Evolutionary conservation across 1,140 invertebrate genomes (phyloP).

Genomic region (Alviniconcha marisindica): DNA sequence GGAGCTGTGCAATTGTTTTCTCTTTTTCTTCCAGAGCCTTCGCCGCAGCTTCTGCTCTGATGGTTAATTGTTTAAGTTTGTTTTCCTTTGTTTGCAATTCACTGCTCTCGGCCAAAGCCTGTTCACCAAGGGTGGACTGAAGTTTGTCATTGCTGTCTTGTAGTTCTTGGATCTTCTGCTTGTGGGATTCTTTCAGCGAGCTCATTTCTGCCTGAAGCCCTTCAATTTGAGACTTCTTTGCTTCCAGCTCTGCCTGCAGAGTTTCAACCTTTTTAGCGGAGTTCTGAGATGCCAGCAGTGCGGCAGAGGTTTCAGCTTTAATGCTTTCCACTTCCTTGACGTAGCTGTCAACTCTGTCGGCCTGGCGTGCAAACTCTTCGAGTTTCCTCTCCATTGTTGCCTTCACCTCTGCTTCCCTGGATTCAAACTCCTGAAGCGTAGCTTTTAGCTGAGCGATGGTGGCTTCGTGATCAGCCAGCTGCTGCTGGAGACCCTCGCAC

Average conservation of each 20-base stretch:
- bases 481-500: conserved; percentile 7
- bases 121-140: not conserved
- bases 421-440: not conserved
- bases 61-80: not conserved
- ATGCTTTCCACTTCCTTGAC: not conserved
- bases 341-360: conserved; percentile 10
- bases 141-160: not conserved
- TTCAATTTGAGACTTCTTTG: not conserved
- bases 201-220: conserved; percentile 1
- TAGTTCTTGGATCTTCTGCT: not conserved
- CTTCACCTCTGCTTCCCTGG: conserved; percentile 15
- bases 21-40: conserved; percentile 14
- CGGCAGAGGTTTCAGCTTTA: not conserved
- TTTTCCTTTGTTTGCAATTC: not conserved
- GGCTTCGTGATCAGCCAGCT: not conserved
- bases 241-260: not conserved
- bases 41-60: not conserved
- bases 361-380: not conserved
- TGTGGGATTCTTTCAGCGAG: not conserved
- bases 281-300: not conserved
- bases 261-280: not conserved
- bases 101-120: not conserved
- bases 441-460: conserved; percentile 9
- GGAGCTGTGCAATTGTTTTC: not conserved
- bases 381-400: not conserved